These are phyloP conservation scores for Phylloscopus collybita DNA, from an alignment of 2,797 vertebrate species.

Conservation along the genomic window DNA sequence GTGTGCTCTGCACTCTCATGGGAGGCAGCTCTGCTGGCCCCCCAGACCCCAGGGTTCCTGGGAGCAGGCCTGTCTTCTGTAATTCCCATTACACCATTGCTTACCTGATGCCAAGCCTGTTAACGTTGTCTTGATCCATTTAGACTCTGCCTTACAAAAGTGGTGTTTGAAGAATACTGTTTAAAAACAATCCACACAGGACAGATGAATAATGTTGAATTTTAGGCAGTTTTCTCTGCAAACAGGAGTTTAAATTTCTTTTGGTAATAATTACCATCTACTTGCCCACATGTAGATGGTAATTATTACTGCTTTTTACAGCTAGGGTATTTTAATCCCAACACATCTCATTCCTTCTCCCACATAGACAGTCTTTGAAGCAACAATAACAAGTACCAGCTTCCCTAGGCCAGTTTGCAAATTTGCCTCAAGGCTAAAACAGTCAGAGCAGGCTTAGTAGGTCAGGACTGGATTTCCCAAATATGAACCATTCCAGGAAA, in stretches of 20 bases:
- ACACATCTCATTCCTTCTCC: constrained; percentile 66
- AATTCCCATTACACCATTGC: background rate
- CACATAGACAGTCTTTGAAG: constrained; percentile 68
- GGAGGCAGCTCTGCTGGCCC: background rate
- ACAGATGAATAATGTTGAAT: constrained; percentile 29
- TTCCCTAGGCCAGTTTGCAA: constrained; percentile 60
- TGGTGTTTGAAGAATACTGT: background rate
- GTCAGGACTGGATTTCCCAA: constrained; percentile 52
- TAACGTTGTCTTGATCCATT: background rate
- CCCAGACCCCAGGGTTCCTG: background rate
- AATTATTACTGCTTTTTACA: constrained; percentile 73
- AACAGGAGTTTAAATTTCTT: constrained; percentile 56
- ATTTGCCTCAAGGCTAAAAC: constrained; percentile 49
- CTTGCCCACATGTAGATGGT: constrained; percentile 61
- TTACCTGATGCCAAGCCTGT: background rate
- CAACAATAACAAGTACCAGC: constrained; percentile 68
- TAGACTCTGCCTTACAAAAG: background rate
- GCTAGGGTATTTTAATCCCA: constrained; percentile 66
- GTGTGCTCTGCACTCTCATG: background rate
- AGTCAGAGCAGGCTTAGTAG: constrained; percentile 55
- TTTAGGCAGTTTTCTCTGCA: constrained; percentile 47
- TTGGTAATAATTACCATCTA: constrained; percentile 47
- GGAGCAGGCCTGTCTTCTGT: background rate
- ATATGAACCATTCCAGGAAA: constrained; percentile 7
- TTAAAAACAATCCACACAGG: background rate